Conservation (phyloP, 2,888 invertebrate genomes). For the Leptinotarsa peninsularis region DNA sequence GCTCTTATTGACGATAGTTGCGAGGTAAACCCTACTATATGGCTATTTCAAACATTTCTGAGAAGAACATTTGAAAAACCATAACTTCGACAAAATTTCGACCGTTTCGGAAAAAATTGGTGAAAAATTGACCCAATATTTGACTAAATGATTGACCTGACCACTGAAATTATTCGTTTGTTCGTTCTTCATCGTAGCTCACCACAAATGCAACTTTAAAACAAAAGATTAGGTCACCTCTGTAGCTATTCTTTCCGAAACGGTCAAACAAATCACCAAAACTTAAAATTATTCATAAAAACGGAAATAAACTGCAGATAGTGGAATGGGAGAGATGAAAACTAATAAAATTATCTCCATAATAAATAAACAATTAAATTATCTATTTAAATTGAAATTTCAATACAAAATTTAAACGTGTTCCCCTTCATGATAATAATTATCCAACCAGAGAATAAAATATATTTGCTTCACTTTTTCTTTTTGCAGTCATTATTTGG, state of each 20-base stretch:
- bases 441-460: too few relatives aligned
- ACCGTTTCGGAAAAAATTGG: constrained; percentile 31
- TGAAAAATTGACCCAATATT: background rate
- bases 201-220: too few relatives aligned
- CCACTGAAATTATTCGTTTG: background rate
- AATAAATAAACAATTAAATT: background rate
- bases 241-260: constrained; percentile 23
- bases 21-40: constrained; percentile 63
- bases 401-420: too few relatives aligned
- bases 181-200: background rate
- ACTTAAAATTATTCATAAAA: constrained; percentile 15
- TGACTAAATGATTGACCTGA: background rate
- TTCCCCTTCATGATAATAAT: too few relatives aligned
- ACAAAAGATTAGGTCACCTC: background rate
- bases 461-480: too few relatives aligned
- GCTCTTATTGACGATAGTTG: constrained; percentile 52
- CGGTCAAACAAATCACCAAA: constrained; percentile 25
- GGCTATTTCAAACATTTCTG: constrained; percentile 49
- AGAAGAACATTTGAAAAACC: constrained; percentile 52
- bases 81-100: constrained; percentile 28
- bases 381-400: background rate
- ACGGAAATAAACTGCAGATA: constrained; percentile 15
- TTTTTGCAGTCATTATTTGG: too few relatives aligned
- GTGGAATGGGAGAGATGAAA: constrained; percentile 9
- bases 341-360: background rate